A percentile compares a stretch with the other conserved stretches of the same genome.
phyloP scores from a whole-genome alignment of 2,113 vertebrate genomes.

The Tachuris rubrigastra region DNA sequence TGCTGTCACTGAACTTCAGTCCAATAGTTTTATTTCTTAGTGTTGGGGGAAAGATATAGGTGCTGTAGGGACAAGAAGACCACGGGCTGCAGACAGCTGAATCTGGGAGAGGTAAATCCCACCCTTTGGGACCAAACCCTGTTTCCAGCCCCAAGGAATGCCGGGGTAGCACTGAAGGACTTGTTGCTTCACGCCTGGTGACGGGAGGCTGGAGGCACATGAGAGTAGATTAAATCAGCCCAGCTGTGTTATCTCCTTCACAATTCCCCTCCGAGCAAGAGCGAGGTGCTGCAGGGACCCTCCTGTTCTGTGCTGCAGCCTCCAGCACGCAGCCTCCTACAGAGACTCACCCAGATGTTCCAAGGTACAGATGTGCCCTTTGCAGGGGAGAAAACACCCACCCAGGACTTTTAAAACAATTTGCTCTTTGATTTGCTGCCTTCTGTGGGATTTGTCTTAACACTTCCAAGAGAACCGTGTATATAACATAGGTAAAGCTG shows the following conservation, averaged over 20 bases:
- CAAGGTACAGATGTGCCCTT: neutral
- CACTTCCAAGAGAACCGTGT: accelerated
- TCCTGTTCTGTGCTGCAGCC: neutral
- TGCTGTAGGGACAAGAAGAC: neutral
- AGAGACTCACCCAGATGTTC: neutral
- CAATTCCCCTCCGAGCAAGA: neutral
- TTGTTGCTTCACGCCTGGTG: neutral
- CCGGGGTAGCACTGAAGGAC: neutral
- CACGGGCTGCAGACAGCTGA: neutral
- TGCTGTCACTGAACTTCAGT: neutral
- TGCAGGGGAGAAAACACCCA: neutral
- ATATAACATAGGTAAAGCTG: neutral
- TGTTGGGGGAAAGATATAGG: neutral
- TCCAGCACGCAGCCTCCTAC: neutral
- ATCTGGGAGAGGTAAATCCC: neutral
- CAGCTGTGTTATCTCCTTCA: neutral
- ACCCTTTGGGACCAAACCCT: neutral
- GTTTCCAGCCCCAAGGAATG: neutral
- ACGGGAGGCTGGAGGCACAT: neutral
- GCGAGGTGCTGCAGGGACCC: neutral
- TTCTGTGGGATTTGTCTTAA: neutral
- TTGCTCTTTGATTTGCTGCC: neutral
- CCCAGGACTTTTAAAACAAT: neutral
- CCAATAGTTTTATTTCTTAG: neutral
- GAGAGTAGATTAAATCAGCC: neutral